Base-by-base conservation (phyloP, 2,888 invertebrate species). In the Andrena praecox region DNA sequence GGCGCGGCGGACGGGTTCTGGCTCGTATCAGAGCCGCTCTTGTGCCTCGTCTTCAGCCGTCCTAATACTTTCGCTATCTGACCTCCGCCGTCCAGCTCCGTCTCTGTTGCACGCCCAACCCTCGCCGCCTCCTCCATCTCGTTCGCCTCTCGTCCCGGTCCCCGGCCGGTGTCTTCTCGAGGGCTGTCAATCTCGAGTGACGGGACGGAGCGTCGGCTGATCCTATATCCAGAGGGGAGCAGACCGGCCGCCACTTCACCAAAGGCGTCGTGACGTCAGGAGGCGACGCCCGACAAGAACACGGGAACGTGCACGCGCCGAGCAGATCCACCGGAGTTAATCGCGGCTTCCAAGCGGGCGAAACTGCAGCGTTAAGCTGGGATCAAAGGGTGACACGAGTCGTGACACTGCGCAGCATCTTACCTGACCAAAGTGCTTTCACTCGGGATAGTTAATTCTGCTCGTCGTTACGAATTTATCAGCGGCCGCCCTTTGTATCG, bases 1-100 rank as follows among this genome's bases (percentile, higher is more conserved):
- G 85, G 82, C 85, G 50, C 56, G 85, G 82, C 85, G 80, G 66
- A 48, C 56, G 85, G 87, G 89, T 90, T 93, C 92, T 93, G 92
- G 91, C 90, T 91, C 90, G 87, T 91, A 92, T 93, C 92, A 92
- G 89, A 85, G 33, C 71, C 73, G 79, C 86, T 87, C 85, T 87
- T 76, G 73, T 83, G 72, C 62, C 68, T 73, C 79, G 80, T 64
- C 85, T 83, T 76, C 64, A 80, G 50, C 20, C 84, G 77, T 77
- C 85, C 87, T 84, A 82, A 86, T 87, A 85, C 76, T 71, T 72
- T 80, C 80, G 84, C 86, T 87, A 88, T 88, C 88, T 78, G 69
- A 74, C 79, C 86, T 83, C 77, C 62, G 62, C 64, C 77, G 71
- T 63, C 79, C 35, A 59, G 33, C 33, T 60, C 59, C 59, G 35